These are phyloP conservation scores for Myodes glareolus DNA, from an alignment of 2,113 vertebrate species.

Conservation along the genomic window DNA sequence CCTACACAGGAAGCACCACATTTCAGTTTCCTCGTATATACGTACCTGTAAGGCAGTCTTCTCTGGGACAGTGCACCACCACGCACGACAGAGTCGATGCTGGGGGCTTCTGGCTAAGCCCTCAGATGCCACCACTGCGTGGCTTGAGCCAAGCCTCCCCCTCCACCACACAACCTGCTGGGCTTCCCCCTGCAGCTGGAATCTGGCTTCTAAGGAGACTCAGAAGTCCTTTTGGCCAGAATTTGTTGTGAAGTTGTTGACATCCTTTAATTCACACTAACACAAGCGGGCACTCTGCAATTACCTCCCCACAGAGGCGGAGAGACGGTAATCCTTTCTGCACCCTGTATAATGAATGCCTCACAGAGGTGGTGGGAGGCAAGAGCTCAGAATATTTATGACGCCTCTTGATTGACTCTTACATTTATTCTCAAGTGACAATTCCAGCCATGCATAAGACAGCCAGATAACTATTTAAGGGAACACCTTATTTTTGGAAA, in stretches of 20 bases:
- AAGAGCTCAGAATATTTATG: not conserved
- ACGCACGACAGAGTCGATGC: rapidly evolving
- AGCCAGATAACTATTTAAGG: conserved; percentile 69
- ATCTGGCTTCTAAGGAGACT: not conserved
- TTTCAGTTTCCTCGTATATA: not conserved
- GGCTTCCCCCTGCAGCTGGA: too few relatives aligned
- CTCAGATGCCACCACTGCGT: rapidly evolving
- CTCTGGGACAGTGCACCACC: not conserved
- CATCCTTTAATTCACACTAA: not conserved
- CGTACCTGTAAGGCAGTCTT: not conserved
- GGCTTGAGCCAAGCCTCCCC: rapidly evolving
- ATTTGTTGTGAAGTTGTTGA: not conserved
- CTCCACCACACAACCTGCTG: rapidly evolving
- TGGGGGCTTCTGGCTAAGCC: rapidly evolving
- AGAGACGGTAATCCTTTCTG: too few relatives aligned
- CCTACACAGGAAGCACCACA: not conserved
- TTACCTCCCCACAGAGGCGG: not conserved
- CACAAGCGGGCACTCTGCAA: not conserved
- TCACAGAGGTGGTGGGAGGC: conserved; percentile 37
- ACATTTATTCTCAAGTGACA: conserved; percentile 71
- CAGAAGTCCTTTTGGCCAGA: not conserved
- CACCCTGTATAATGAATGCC: not conserved
- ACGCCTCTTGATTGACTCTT: conserved; percentile 64
- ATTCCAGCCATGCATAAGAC: conserved; percentile 56
- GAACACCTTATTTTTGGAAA: conserved; percentile 75